Base-by-base conservation (phyloP, 2,888 invertebrate genomes). In the Brachypterus glaber region DNA sequence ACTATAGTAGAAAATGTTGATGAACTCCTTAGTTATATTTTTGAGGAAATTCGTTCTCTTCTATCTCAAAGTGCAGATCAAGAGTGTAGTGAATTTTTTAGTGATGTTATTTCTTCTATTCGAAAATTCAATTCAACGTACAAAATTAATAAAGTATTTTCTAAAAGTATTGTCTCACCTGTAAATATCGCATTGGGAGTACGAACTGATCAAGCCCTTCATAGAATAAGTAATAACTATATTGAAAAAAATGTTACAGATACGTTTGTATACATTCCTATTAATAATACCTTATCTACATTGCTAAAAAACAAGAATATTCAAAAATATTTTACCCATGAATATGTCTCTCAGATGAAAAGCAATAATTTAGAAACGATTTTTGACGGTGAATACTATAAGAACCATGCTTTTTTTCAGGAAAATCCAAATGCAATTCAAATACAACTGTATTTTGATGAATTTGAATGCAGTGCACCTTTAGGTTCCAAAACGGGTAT, bases 381-480 rank as follows among this genome's bases (percentile, higher is more conserved):
- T 21, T 21, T 9, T 5, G 21, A 21, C 9, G 21, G 21, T 21
- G 9, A 9, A 21, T 7, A 21, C 21, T 21, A 21, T 9, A 21
- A 21, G 21, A 21, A 21, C 21, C 9, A 5, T 7, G 21, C 5
- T 7, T 21, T 21, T 7, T 21, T 21, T 21, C 21, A 7, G 21
- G 5, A 5, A 9, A 7, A 9, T 21, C 21, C 21, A 21, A 21
- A 21, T 21, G 21, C 7, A 7, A 21, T 21, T 12, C 14, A 33
- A 33, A 7, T 33, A 16, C 33, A 33, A 15, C 3, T 39, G n/a
- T 49, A 44, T 37, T 46, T 35, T 27, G 48, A 47, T 40, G 45
- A 50, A n/a, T 45, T 50, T 35, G 47, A 49, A 43, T 41, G 37
- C 4, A 25, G 35, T 25, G 47, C 48, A 14, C 51, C 48, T 16